Base-by-base conservation (phyloP, 2,888 invertebrate species). In the Netelia virgata region DNA sequence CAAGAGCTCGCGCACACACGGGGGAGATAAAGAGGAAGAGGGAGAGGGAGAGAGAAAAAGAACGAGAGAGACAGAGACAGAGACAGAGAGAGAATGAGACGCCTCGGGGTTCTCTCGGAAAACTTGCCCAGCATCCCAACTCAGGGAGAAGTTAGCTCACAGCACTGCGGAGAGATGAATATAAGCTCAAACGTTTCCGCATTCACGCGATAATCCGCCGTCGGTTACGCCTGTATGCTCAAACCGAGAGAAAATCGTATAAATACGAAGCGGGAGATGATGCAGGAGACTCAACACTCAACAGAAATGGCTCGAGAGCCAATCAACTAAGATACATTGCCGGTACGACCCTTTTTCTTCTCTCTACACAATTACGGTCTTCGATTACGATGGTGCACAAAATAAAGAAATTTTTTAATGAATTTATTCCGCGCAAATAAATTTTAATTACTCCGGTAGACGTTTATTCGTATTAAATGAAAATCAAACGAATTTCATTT, bases 171-270 rank as follows among this genome's bases (percentile, higher is more conserved):
- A 55, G 20, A 70, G 28, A 57, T 73, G 68, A 36, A 68, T 63
- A 70, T 28, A 85, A 81, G 84, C 73, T 73, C 47, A 20, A 84
- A 80, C 76, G 68, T 84, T 84, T 84, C 84, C 84, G 84, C 84
- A 84, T 84, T 84, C 84, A 72, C 81, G 81, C 84, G 72, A 81
- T 84, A 81, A 84, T 84, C 80, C 84, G 73, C 80, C 76, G 72
- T 81, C 76, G 72, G 84, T 84, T 84, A 84, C 84, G 84, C 84
- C 84, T 84, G 76, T 74, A 69, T 68, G 59, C 76, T 68, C 72
- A 47, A 84, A 81, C 81, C 76, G 61, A 77, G 28, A 81, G 80
- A 59, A 64, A 61, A 63, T 47, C 14, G 14, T 14, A 47, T 47
- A 47, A 14, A 47, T 61, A 36, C 18, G 69, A 68, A 68, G 61